A percentile compares a stretch with the other conserved stretches of the same genome.
phyloP scores from a whole-genome alignment of 2,113 vertebrate genomes.

The Sander lucioperca region DNA sequence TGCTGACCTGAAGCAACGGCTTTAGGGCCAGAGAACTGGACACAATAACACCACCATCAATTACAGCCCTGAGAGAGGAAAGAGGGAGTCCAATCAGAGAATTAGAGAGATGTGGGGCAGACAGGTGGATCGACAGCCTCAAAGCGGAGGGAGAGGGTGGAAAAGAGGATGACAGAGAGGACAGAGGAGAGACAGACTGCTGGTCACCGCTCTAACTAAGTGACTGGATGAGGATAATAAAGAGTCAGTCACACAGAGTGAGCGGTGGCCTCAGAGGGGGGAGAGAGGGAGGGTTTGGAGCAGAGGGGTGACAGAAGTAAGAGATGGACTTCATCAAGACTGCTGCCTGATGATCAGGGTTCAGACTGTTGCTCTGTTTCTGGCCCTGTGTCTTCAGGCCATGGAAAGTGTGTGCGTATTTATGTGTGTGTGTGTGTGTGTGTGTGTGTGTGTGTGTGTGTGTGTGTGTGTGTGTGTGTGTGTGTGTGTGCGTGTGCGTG shows the following conservation, averaged over 20 bases:
- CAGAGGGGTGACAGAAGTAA: conserved; percentile 66
- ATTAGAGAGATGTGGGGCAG: conserved; percentile 71
- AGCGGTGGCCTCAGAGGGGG: conserved; percentile 45
- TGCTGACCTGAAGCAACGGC: conserved; percentile 67
- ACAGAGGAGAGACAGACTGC: conserved; percentile 43
- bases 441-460: conserved; percentile 23
- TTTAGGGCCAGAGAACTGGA: conserved; percentile 62
- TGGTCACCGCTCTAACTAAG: conserved; percentile 56
- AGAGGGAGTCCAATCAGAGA: conserved; percentile 68
- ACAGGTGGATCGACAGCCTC: conserved; percentile 69
- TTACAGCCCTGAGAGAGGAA: conserved; percentile 66
- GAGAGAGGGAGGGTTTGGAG: conserved; percentile 8
- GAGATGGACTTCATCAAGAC: conserved; percentile 76
- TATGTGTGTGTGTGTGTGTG: conserved; percentile 14
- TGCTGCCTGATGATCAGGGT: conserved; percentile 49
- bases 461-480: conserved; percentile 30
- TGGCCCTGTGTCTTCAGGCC: conserved; percentile 45
- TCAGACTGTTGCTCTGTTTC: conserved; percentile 48
- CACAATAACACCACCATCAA: conserved; percentile 78
- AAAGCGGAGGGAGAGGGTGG: conserved; percentile 50
- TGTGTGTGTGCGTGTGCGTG: conserved; percentile 27
- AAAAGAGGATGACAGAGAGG: conserved; percentile 55
- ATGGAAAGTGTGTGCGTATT: conserved; percentile 23
- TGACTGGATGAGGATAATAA: conserved; percentile 64
- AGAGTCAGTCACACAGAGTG: conserved; percentile 57